Percentiles rank a stretch among this genome's conserved stretches.
Evolutionary conservation across 2,113 vertebrate species (phyloP).

Genomic region (Rhineura floridana): DNA sequence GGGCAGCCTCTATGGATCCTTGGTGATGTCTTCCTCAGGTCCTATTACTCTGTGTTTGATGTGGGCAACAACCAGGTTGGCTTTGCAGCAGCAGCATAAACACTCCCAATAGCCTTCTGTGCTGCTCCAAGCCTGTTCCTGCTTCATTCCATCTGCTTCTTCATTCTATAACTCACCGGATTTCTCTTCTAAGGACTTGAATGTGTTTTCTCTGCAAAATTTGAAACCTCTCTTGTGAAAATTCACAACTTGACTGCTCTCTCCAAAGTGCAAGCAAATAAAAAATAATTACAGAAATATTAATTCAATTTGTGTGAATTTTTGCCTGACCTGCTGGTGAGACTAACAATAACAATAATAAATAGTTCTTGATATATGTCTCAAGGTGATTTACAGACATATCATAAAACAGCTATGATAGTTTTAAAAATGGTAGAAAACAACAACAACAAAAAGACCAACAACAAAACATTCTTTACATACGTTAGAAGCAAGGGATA

Average conservation of each 20-base stretch:
- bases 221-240: not conserved
- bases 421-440: not conserved
- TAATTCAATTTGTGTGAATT: not conserved
- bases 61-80: slow-evolving; percentile 58
- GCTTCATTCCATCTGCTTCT: too few relatives aligned
- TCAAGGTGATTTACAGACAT: too few relatives aligned
- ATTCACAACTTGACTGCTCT: not conserved
- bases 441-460: too few relatives aligned
- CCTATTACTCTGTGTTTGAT: slow-evolving; percentile 64
- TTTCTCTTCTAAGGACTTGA: not conserved
- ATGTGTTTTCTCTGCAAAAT: not conserved
- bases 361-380: too few relatives aligned
- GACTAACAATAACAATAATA: too few relatives aligned
- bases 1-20: slow-evolving; percentile 59
- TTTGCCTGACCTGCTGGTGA: not conserved
- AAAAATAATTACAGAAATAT: slow-evolving; percentile 2
- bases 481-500: too few relatives aligned
- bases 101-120: too few relatives aligned
- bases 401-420: not conserved
- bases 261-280: slow-evolving; percentile 16
- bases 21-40: slow-evolving; percentile 44
- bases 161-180: too few relatives aligned
- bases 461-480: too few relatives aligned
- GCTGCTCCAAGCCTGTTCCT: not conserved
- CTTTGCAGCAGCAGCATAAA: slow-evolving; percentile 55